Percentiles rank a stretch among this genome's conserved stretches.
Conservation (phyloP, 2,113 vertebrate species). For the mouse (Mus musculus) region GRCm39 chr13:57204501-57205000, state of each 20-base stretch:
- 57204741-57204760: conserved; percentile 29
- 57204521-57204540: neutral
- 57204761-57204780: conserved; percentile 28
- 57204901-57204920: conserved; percentile 80
- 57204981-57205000: conserved; percentile 44
- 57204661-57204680: conserved; percentile 4
- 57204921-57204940: conserved; percentile 56
- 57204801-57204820: conserved; percentile 66
- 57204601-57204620: neutral
- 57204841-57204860: conserved; percentile 81
- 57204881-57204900: conserved; percentile 80
- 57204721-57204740: neutral
- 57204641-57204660: neutral
- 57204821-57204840: conserved; percentile 77
- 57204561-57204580: conserved; percentile 1
- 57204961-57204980: conserved; percentile 73
- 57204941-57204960: conserved; percentile 80
- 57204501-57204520: neutral
- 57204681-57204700: neutral
- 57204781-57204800: conserved; percentile 67
- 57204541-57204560: neutral
- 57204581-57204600: conserved; percentile 5
- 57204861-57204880: conserved; percentile 80
- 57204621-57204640: neutral
- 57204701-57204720: neutral